phyloP scores from a whole-genome alignment of 2,888 invertebrate genomes.

The Arenicola marina region DNA sequence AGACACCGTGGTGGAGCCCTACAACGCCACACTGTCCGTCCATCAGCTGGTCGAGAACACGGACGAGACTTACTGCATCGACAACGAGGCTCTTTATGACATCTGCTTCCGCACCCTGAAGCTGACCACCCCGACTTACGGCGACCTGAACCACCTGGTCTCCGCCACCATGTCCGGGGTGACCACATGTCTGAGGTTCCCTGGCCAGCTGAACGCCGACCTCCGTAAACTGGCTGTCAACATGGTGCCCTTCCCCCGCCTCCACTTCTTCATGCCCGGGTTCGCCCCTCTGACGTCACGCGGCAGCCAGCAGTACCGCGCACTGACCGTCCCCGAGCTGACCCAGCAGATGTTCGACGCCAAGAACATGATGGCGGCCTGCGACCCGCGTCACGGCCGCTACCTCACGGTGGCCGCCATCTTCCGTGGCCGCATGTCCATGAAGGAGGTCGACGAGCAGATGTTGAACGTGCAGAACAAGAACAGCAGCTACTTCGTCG shows the following conservation, averaged over 20 bases:
- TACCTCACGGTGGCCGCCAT: constrained; percentile 57
- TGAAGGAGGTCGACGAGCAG: constrained; percentile 69
- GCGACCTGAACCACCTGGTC: constrained; percentile 68
- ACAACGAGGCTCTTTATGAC: constrained; percentile 81
- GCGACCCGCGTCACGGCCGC: constrained; percentile 48
- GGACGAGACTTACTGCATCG: constrained; percentile 65
- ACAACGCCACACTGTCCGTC: constrained; percentile 81
- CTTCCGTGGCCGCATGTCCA: constrained; percentile 59
- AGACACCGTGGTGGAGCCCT: constrained; percentile 73
- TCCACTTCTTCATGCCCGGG: constrained; percentile 61
- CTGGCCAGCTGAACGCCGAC: constrained; percentile 73
- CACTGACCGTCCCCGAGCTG: constrained; percentile 56
- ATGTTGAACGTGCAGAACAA: constrained; percentile 81
- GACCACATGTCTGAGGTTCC: constrained; percentile 63
- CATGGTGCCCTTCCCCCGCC: constrained; percentile 71
- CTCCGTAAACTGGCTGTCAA: constrained; percentile 67
- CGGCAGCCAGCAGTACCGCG: constrained; percentile 57
- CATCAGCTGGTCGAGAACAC: constrained; percentile 66
- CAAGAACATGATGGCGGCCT: constrained; percentile 73
- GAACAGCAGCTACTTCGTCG: constrained; percentile 60
- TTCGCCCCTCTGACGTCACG: constrained; percentile 60
- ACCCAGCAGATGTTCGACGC: constrained; percentile 81
- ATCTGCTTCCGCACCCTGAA: constrained; percentile 84
- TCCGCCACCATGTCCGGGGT: constrained; percentile 65
- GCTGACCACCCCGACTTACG: constrained; percentile 75